phyloP scores from a whole-genome alignment of 2,888 invertebrate species.

The Nephrotoma flavescens region DNA sequence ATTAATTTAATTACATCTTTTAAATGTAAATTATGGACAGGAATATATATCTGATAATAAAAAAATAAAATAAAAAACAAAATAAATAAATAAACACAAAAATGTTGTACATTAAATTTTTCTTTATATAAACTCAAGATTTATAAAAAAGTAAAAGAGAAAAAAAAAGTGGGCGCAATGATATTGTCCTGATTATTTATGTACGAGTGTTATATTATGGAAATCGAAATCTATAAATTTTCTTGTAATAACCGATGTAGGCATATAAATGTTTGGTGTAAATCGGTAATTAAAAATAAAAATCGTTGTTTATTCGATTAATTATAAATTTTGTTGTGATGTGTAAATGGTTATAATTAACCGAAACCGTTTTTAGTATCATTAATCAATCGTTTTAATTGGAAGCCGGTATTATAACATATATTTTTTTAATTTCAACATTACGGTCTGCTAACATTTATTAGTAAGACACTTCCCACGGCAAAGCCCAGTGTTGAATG shows the following conservation, averaged over 20 bases:
- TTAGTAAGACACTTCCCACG: too few relatives aligned
- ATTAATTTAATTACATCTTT: not conserved
- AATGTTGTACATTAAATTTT: not conserved
- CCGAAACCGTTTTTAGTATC: not conserved
- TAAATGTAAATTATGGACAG: not conserved
- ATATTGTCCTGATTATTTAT: not conserved
- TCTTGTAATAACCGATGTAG: not conserved
- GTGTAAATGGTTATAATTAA: not conserved
- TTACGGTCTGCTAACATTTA: too few relatives aligned
- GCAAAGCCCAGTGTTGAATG: too few relatives aligned
- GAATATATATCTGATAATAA: not conserved
- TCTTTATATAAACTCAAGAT: not conserved
- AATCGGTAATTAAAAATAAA: not conserved
- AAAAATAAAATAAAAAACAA: not conserved
- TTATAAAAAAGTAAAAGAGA: not conserved
- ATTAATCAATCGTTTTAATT: not conserved
- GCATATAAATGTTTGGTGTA: not conserved
- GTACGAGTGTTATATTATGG: not conserved
- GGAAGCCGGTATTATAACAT: not conserved
- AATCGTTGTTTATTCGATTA: not conserved
- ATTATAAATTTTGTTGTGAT: not conserved
- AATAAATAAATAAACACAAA: not conserved
- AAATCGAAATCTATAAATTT: not conserved
- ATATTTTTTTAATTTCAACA: not conserved
- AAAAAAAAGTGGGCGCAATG: not conserved